phyloP scores from a whole-genome alignment of 2,113 vertebrate species.

The Saccopteryx leptura region DNA sequence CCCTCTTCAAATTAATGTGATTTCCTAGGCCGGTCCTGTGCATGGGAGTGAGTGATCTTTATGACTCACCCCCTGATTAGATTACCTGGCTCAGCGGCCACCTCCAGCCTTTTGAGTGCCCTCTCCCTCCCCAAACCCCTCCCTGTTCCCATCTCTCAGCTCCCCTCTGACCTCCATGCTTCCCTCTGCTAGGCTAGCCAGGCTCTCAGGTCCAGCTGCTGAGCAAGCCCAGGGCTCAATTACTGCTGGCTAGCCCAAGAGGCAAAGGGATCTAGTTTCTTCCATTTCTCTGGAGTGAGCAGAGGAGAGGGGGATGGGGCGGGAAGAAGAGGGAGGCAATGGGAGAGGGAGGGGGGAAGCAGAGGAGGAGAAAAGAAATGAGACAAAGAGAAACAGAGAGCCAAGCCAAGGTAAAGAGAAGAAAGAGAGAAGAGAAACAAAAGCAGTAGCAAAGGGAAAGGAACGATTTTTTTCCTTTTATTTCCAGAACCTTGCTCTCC shows the following conservation, averaged over 20 bases:
- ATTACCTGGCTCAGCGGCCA: conserved; percentile 79
- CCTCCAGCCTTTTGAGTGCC: conserved; percentile 67
- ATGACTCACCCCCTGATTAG: conserved; percentile 81
- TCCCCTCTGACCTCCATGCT: conserved; percentile 29
- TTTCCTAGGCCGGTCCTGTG: conserved; percentile 74
- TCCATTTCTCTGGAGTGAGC: conserved; percentile 68
- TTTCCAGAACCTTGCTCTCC: conserved; percentile 43
- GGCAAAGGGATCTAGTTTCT: conserved; percentile 64
- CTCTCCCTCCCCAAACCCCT: conserved; percentile 25
- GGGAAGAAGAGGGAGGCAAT: conserved; percentile 15
- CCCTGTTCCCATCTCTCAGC: not conserved
- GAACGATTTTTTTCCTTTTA: conserved; percentile 37
- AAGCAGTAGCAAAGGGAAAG: conserved; percentile 32
- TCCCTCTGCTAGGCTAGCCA: not conserved
- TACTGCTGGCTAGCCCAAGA: conserved; percentile 59
- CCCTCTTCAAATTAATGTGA: conserved; percentile 85
- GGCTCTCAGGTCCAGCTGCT: conserved; percentile 11
- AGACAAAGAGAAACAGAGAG: conserved; percentile 69
- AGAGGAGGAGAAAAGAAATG: conserved; percentile 56
- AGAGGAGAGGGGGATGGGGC: conserved; percentile 24
- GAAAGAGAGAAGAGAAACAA: conserved; percentile 28
- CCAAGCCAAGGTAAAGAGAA: conserved; percentile 51
- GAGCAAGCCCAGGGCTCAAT: conserved; percentile 70
- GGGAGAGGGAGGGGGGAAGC: not conserved
- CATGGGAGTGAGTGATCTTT: conserved; percentile 71